Evolutionary conservation across 1,140 invertebrate genomes (phyloP).

Genomic region (Drosophila simulans): DNA sequence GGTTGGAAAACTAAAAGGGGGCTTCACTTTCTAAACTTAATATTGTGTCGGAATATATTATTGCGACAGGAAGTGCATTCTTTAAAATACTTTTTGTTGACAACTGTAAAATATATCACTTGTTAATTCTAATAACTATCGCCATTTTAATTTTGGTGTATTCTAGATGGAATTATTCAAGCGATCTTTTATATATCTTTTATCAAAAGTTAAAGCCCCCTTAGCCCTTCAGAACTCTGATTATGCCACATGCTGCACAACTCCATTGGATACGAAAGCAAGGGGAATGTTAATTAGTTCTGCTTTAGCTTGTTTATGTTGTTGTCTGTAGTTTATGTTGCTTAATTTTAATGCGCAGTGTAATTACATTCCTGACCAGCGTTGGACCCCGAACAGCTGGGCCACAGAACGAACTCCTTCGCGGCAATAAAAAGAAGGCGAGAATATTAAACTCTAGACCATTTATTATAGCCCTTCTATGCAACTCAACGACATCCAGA

Average conservation of each 20-base stretch:
- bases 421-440: slow-evolving; percentile 3
- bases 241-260: slow-evolving; percentile 8
- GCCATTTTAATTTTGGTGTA: too few species aligned
- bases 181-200: neutral
- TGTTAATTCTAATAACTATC: too few species aligned
- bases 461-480: slow-evolving; percentile 15
- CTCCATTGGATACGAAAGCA: slow-evolving; percentile 10
- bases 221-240: neutral
- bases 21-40: neutral
- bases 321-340: slow-evolving; percentile 39
- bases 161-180: too few species aligned
- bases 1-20: neutral
- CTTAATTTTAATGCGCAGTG: slow-evolving; percentile 37
- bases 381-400: slow-evolving; percentile 7
- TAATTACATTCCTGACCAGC: slow-evolving; percentile 41
- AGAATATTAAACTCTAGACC: neutral
- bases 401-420: slow-evolving; percentile 18
- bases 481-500: slow-evolving; percentile 4
- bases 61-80: too few species aligned
- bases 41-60: neutral
- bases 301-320: slow-evolving; percentile 35
- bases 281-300: slow-evolving; percentile 42
- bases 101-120: too few species aligned
- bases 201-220: neutral
- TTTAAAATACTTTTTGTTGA: neutral